Evolutionary conservation across 2,797 vertebrate species (phyloP).

Genomic region (Cichlasoma orientale): DNA sequence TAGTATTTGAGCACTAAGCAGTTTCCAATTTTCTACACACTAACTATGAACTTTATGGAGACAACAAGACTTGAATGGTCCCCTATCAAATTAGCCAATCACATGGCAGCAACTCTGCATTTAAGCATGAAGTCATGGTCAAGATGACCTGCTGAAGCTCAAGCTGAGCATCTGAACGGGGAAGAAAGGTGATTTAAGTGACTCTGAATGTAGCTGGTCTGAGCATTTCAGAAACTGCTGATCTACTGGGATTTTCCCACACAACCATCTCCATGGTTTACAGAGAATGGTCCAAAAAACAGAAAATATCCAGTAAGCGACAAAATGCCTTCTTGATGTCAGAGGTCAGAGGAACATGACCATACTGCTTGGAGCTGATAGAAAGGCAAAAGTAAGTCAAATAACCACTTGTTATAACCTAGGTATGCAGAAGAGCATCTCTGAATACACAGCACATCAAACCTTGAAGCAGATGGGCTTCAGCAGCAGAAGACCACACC

Average conservation of each 20-base stretch:
- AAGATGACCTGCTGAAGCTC: not conserved
- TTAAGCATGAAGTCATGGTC: not conserved
- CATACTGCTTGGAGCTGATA: not conserved
- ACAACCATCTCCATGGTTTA: not conserved
- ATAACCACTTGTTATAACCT: not conserved
- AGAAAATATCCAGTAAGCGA: not conserved
- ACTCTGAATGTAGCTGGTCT: not conserved
- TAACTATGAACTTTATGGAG: not conserved
- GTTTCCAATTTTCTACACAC: not conserved
- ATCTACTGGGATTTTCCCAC: not conserved
- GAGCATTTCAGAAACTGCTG: not conserved
- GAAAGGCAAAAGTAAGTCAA: not conserved
- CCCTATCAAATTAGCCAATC: not conserved
- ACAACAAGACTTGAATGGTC: not conserved
- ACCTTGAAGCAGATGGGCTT: not conserved
- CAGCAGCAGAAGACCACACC: not conserved
- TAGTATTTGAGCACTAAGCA: not conserved
- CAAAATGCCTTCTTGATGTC: not conserved
- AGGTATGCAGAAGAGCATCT: not conserved
- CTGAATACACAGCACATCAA: not conserved
- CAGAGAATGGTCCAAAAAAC: not conserved
- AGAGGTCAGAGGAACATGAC: not conserved
- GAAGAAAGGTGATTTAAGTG: not conserved
- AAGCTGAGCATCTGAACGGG: not conserved
- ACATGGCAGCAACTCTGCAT: not conserved